Evolutionary conservation across 2,797 vertebrate species (phyloP), one percentile per base, ranked within the genome.

Genomic region (Rhodeus uyekii): DNA sequence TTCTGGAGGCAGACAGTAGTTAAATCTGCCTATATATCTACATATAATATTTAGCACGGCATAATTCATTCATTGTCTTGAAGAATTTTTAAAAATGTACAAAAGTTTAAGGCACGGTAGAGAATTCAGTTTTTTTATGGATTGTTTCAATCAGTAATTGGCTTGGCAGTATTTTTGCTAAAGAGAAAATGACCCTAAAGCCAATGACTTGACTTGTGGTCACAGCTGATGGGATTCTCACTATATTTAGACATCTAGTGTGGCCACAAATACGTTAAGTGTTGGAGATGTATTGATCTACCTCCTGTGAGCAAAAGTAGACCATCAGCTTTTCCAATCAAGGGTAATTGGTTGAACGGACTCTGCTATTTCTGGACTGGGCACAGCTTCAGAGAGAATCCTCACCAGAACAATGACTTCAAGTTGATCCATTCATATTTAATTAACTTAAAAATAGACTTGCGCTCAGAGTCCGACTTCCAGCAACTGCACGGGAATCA

Each of bases 351-450:
- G 29, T 8, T 72, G 29, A 72, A 50, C 9, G 32, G 29, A 74
- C 48, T 18, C 2, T 1, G 72, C 72, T 58, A 74, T 58, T 74
- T 39, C 16, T 58, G 72, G 18, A 48, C 69, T 3, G 18, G 19
- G 12, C 69, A 13, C 44, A 3, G 18, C 72, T 39, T 74, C 34
- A 39, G 29, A 74, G 34, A 58, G 50, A 14, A 18, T 38, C n/a
- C 8, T 34, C 22, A 38, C 12, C n/a, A 39, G 50, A 58, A 58
- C 50, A 75, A 53, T n/a, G 46, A 10, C 68, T 5, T 71, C 18
- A 48, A 22, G 53, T 32, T 2, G 42, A 72, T 48, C 27, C 68
- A 71, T 53, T 73, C 29, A 73, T 73, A 73, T 53, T 73, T 53
- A 73, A 58, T 38, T 24, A 24, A 12, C 34, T 58, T 58, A 39